Conservation (phyloP, 2,113 vertebrate genomes). For the Trachemys scripta region DNA sequence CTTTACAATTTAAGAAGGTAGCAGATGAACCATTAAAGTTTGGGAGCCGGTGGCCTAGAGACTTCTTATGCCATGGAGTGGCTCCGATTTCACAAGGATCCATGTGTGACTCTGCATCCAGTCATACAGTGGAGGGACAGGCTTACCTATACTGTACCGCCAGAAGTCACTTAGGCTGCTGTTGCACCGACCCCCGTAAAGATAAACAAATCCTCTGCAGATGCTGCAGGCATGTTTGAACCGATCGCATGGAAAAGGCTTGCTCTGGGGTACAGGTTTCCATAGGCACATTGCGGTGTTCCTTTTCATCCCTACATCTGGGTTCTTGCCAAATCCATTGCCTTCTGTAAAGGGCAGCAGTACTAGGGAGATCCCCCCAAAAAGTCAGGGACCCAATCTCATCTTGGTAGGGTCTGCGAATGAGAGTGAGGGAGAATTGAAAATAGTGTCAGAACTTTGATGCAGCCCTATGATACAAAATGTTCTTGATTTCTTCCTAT, state of each 20-base stretch:
- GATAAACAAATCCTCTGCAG: conserved; percentile 80
- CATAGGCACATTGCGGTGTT: conserved; percentile 62
- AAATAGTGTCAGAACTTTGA: accelerated
- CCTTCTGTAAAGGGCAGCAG: background rate
- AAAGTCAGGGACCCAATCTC: background rate
- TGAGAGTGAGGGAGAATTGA: background rate
- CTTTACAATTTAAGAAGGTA: background rate
- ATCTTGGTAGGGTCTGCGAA: background rate
- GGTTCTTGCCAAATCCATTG: background rate
- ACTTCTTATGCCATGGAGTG: background rate
- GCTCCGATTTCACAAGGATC: accelerated
- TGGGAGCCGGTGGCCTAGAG: background rate
- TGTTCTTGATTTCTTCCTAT: background rate
- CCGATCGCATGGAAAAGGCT: conserved; percentile 81
- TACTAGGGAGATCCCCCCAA: background rate
- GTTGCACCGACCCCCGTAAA: conserved; percentile 84
- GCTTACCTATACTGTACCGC: conserved; percentile 87
- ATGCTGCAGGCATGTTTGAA: conserved; percentile 85
- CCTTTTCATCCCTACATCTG: conserved; percentile 35
- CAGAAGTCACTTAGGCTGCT: conserved; percentile 85
- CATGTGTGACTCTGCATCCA: background rate
- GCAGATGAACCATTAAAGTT: background rate
- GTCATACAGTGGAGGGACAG: accelerated
- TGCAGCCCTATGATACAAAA: background rate
- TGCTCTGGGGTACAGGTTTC: conserved; percentile 78